phyloP scores from a whole-genome alignment of 2,888 invertebrate genomes.

The Tetramorium bicarinatum region DNA sequence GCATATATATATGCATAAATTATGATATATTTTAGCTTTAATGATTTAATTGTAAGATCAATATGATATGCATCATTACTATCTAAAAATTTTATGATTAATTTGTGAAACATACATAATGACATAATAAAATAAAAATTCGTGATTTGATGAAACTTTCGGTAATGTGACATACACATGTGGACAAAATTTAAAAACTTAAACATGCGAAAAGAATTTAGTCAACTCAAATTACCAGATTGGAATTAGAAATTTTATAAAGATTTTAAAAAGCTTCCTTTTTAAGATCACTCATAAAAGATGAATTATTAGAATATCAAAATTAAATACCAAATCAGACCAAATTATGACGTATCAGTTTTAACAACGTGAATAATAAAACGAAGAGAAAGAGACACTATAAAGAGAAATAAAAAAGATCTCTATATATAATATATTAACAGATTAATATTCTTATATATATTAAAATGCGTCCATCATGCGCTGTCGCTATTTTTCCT shows the following conservation, averaged over 20 bases:
- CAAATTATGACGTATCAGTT: background rate
- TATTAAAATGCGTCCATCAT: background rate
- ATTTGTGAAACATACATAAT: background rate
- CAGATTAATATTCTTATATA: no score
- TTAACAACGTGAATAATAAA: background rate
- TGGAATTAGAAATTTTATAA: constrained; percentile 1
- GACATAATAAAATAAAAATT: constrained; percentile 14
- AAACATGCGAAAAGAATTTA: background rate
- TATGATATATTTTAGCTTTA: constrained; percentile 5
- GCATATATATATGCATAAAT: background rate
- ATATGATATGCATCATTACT: background rate
- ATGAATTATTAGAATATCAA: background rate
- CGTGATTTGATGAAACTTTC: background rate
- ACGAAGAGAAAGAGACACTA: background rate
- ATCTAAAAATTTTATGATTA: constrained; percentile 21
- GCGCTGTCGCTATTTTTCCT: background rate
- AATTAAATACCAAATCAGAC: background rate
- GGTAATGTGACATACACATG: background rate
- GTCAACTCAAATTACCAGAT: background rate
- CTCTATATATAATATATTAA: constrained; percentile 2
- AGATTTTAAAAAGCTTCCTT: background rate
- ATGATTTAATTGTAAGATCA: background rate
- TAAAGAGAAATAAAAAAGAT: background rate
- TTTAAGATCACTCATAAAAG: background rate
- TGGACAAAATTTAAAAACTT: background rate